Conservation (phyloP, 2,888 invertebrate species). For the Nasonia oneida region DNA sequence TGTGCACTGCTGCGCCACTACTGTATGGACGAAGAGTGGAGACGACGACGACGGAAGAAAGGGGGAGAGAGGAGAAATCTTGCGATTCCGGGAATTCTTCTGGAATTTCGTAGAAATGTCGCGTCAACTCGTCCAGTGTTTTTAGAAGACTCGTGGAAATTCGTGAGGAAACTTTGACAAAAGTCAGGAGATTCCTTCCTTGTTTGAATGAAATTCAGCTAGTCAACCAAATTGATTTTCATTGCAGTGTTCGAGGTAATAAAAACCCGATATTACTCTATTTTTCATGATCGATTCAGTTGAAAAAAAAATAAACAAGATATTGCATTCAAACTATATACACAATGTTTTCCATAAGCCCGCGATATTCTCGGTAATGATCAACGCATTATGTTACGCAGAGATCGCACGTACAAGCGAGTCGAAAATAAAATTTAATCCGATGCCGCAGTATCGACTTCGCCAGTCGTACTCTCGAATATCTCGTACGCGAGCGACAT, state of each 20-base stretch:
- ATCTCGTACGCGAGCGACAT: constrained; percentile 7
- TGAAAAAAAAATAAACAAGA: too few species aligned
- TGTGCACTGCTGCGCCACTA: too few species aligned
- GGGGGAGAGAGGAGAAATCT: constrained; percentile 39
- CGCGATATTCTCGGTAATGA: not conserved
- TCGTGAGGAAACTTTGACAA: not conserved
- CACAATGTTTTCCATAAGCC: too few species aligned
- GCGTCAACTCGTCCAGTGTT: constrained; percentile 16
- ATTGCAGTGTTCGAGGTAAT: not conserved
- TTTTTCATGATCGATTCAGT: too few species aligned
- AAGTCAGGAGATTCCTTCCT: not conserved
- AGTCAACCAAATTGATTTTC: not conserved
- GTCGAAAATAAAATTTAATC: constrained; percentile 17
- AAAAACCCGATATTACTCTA: too few species aligned
- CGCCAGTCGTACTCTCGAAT: constrained; percentile 36
- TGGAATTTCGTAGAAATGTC: constrained; percentile 28
- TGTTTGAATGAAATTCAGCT: not conserved
- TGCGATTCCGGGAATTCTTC: constrained; percentile 48
- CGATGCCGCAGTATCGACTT: constrained; percentile 39
- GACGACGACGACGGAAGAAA: not conserved
- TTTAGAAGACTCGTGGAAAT: not conserved
- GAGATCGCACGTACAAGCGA: not conserved
- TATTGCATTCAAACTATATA: too few species aligned
- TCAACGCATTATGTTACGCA: not conserved
- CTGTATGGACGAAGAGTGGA: not conserved